Percentiles rank a stretch among this genome's conserved stretches.
Evolutionary conservation across 2,113 vertebrate species (phyloP).

Genomic region (Hemichromis elongatus): DNA sequence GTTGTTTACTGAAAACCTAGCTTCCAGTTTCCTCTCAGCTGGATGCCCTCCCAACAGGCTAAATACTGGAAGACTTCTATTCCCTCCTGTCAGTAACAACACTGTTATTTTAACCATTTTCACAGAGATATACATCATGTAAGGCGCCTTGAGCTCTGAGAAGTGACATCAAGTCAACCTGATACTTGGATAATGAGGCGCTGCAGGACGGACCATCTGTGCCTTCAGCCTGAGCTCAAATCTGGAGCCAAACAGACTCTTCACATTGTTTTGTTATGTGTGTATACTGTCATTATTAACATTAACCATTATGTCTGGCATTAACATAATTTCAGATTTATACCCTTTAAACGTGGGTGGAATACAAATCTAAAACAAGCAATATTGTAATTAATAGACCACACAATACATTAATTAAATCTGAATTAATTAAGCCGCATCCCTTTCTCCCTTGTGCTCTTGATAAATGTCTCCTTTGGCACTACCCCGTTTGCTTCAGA

Average conservation of each 20-base stretch:
- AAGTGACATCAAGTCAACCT: constrained; percentile 20
- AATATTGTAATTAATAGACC: not conserved
- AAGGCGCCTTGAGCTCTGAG: not conserved
- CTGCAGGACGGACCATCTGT: not conserved
- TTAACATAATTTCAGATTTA: not conserved
- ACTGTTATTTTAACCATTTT: constrained; percentile 21
- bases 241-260: not conserved
- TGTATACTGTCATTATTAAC: not conserved
- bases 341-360: not conserved
- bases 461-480: not conserved
- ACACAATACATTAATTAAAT: not conserved
- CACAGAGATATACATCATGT: constrained; percentile 25
- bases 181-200: constrained; percentile 19
- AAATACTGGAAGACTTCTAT: not conserved
- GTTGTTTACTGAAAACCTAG: not conserved
- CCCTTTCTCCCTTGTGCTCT: not conserved
- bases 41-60: not conserved
- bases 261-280: not conserved
- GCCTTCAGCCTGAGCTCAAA: not conserved
- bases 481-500: not conserved
- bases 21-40: not conserved
- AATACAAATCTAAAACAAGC: not conserved
- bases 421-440: not conserved
- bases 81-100: not conserved
- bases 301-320: not conserved